phyloP scores from a whole-genome alignment of 2,113 vertebrate genomes.

The Actenoides hombroni region DNA sequence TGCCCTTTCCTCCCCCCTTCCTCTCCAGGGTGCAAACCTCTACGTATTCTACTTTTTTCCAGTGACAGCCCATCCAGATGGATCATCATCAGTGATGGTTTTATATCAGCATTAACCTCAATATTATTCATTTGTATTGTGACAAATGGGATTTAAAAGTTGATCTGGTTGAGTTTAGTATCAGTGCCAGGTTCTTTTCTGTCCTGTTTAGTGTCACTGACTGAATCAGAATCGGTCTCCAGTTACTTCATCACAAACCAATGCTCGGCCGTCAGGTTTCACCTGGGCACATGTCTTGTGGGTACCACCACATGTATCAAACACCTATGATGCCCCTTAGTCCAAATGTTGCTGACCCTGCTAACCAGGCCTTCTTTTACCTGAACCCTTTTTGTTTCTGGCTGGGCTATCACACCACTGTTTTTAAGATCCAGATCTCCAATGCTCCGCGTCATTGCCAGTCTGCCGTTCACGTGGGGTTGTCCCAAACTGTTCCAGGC shows the following conservation, averaged over 20 bases:
- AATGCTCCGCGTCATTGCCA: conserved; percentile 97
- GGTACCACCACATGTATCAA: not conserved
- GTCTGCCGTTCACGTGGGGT: conserved; percentile 92
- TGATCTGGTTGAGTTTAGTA: not conserved
- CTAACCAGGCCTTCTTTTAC: conserved; percentile 70
- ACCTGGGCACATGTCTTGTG: rapidly evolving
- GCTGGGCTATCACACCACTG: conserved; percentile 91
- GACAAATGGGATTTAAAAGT: not conserved
- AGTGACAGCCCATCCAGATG: not conserved
- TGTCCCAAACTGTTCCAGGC: conserved; percentile 97
- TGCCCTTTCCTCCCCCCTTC: not conserved
- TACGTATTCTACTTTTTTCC: not conserved
- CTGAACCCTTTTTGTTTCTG: conserved; percentile 88
- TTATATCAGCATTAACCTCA: not conserved
- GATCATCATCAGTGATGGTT: not conserved
- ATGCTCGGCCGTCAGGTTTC: not conserved
- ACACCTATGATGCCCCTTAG: not conserved
- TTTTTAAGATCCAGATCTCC: conserved; percentile 94
- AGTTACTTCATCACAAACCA: not conserved
- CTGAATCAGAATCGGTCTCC: not conserved
- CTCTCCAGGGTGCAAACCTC: not conserved
- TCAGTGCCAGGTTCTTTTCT: not conserved
- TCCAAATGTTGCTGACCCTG: not conserved
- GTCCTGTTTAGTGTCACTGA: not conserved
- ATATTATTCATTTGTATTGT: not conserved